Percentiles rank a stretch among this genome's conserved stretches.
Conservation (phyloP, 2,888 invertebrate species). For the Sinotaia quadrata region DNA sequence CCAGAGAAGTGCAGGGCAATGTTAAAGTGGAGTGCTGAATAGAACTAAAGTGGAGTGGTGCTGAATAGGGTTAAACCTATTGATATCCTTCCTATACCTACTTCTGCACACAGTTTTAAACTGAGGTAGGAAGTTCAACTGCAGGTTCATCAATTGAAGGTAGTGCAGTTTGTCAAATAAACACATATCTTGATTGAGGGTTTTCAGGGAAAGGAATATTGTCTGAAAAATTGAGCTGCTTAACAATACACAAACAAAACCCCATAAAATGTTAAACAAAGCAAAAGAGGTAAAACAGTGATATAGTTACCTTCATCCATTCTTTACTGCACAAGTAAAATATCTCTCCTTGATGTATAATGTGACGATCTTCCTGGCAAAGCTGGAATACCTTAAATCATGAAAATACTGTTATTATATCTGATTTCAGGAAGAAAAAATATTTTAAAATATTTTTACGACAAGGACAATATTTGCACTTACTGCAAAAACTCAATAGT, state of each 20-base stretch:
- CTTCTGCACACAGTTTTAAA: too few relatives aligned
- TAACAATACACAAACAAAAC: background rate
- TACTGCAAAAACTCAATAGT: background rate
- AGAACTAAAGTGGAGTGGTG: too few relatives aligned
- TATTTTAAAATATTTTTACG: background rate
- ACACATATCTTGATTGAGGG: too few relatives aligned
- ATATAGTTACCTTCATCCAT: slow-evolving; percentile 52
- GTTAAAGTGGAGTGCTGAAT: too few relatives aligned
- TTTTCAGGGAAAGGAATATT: background rate
- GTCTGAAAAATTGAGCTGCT: background rate
- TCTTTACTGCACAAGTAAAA: slow-evolving; percentile 55
- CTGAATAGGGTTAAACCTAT: too few relatives aligned
- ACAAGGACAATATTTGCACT: background rate
- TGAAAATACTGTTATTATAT: background rate
- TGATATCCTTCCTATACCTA: too few relatives aligned
- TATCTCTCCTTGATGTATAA: slow-evolving; percentile 65
- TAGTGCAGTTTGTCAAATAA: too few relatives aligned
- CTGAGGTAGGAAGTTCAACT: too few relatives aligned
- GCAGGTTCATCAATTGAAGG: too few relatives aligned
- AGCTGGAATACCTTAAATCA: slow-evolving; percentile 58
- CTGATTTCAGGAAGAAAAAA: background rate
- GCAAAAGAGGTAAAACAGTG: background rate
- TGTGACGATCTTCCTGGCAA: slow-evolving; percentile 62
- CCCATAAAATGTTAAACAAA: background rate
- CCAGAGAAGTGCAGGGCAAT: too few relatives aligned